These are phyloP conservation scores for Morphnarchus princeps DNA, from an alignment of 2,113 vertebrate species.

Conservation along the genomic window DNA sequence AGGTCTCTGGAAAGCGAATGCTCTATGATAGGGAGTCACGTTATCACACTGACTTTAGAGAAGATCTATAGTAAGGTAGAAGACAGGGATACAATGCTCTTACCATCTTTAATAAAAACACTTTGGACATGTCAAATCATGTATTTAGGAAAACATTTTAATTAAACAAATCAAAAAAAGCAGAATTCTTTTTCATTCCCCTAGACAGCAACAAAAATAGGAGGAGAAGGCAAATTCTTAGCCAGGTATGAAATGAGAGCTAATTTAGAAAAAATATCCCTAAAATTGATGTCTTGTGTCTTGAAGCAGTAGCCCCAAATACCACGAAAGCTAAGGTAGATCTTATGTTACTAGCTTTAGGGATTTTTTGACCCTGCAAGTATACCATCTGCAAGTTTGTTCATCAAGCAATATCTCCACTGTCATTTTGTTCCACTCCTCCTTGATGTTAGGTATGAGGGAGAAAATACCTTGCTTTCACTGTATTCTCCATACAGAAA, in stretches of 20 bases:
- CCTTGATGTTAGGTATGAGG: neutral
- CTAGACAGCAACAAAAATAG: neutral
- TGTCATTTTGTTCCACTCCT: neutral
- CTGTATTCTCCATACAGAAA: neutral
- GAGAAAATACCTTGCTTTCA: neutral
- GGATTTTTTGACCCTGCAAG: fast-evolving
- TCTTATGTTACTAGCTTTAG: neutral
- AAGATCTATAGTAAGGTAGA: neutral
- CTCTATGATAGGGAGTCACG: neutral
- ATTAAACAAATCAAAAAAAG: neutral
- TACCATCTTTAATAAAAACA: neutral
- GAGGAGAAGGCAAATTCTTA: neutral
- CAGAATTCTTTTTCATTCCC: neutral
- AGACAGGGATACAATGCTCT: neutral
- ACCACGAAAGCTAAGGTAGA: neutral
- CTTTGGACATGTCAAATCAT: neutral
- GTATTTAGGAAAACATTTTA: neutral
- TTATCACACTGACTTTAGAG: neutral
- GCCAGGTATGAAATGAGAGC: neutral
- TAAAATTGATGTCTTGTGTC: neutral
- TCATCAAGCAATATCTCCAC: neutral
- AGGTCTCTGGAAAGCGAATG: neutral
- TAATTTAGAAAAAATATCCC: neutral
- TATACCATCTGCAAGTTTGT: neutral
- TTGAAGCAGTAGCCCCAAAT: neutral